Conservation (phyloP, 2,888 invertebrate genomes). For the Tenthredo livida region DNA sequence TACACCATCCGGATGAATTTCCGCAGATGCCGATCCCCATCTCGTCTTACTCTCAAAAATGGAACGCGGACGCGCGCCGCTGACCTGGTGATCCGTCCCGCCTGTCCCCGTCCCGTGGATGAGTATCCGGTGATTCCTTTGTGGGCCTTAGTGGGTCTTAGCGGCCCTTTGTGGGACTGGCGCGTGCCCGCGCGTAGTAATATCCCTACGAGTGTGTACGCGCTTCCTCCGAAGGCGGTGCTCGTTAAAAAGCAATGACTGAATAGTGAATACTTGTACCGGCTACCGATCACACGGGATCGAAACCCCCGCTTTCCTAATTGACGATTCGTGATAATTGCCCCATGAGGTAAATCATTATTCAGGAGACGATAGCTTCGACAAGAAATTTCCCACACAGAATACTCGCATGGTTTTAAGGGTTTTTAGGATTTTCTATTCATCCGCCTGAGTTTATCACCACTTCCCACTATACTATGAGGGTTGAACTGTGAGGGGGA, state of each 20-base stretch:
- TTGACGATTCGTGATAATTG: slow-evolving; percentile 22
- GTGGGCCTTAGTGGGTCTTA: slow-evolving; percentile 39
- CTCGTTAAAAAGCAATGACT: slow-evolving; percentile 35
- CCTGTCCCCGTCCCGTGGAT: slow-evolving; percentile 41
- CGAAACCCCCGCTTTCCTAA: neutral
- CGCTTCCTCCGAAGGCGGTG: neutral
- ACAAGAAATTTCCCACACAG: neutral
- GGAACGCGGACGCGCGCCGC: slow-evolving; percentile 39
- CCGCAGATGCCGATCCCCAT: slow-evolving; percentile 34
- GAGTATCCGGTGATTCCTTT: slow-evolving; percentile 48
- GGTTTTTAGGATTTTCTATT: neutral
- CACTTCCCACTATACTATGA: neutral
- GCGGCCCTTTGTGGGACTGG: slow-evolving; percentile 45
- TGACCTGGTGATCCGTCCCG: slow-evolving; percentile 46
- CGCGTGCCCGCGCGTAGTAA: slow-evolving; percentile 49
- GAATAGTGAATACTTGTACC: neutral
- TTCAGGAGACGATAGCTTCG: neutral
- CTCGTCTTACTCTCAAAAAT: slow-evolving; percentile 37
- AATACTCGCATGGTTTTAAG: neutral
- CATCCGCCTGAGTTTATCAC: neutral
- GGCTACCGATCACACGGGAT: neutral
- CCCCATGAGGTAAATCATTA: neutral
- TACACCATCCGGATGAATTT: slow-evolving; percentile 39
- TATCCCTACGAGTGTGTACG: slow-evolving; percentile 24
- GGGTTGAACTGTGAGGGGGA: neutral